These are phyloP conservation scores for Zosterops pallidus DNA, from an alignment of 2,113 vertebrate species.

Conservation along the genomic window DNA sequence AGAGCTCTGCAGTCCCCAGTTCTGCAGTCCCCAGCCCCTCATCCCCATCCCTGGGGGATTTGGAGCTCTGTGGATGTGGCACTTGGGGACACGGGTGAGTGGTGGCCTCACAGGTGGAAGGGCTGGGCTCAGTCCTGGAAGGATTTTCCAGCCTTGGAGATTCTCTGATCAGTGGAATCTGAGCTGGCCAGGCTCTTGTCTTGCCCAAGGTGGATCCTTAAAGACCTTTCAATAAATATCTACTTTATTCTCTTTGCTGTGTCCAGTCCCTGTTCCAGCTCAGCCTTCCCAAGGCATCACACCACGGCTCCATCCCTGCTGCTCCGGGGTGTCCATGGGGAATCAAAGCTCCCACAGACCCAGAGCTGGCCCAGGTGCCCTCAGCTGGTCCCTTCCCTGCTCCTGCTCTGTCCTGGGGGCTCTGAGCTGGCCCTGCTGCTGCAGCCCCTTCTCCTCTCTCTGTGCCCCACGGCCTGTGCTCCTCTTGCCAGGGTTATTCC, in stretches of 20 bases:
- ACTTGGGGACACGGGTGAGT: accelerated
- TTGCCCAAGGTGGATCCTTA: too few relatives aligned
- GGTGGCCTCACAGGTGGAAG: neutral
- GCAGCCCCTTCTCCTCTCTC: neutral
- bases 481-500: too few relatives aligned
- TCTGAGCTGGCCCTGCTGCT: neutral
- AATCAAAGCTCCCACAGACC: accelerated
- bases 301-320: neutral
- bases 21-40: neutral
- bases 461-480: neutral
- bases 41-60: accelerated
- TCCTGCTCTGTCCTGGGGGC: neutral
- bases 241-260: too few relatives aligned
- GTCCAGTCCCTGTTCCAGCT: too few relatives aligned
- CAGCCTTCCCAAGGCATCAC: too few relatives aligned
- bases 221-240: too few relatives aligned
- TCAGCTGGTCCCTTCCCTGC: neutral
- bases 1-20: neutral
- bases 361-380: neutral
- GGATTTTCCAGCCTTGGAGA: neutral
- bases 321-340: accelerated
- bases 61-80: neutral
- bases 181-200: too few relatives aligned
- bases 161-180: neutral
- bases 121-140: neutral